Conservation (phyloP, 2,113 vertebrate species). For the Aphyosemion australe region DNA sequence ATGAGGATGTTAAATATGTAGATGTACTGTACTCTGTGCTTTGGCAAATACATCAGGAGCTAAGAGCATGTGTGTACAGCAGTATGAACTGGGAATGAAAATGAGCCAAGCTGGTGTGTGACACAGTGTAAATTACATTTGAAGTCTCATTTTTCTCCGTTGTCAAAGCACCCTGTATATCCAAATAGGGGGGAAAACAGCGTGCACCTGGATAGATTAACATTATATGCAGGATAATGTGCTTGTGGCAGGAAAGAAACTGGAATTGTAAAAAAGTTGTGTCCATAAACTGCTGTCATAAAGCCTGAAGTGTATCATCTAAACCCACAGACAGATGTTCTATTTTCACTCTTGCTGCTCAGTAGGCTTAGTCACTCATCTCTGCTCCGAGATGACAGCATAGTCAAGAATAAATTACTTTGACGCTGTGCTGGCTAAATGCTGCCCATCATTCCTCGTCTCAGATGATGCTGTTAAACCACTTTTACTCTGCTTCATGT, state of each 20-base stretch:
- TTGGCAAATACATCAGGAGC: conserved; percentile 43
- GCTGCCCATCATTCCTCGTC: conserved; percentile 32
- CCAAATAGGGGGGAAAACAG: conserved; percentile 2
- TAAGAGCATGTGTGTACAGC: conserved; percentile 20
- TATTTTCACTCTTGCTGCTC: conserved; percentile 36
- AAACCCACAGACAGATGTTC: conserved; percentile 49
- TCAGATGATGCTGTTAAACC: conserved; percentile 12
- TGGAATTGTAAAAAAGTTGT: conserved; percentile 2
- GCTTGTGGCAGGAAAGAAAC: conserved; percentile 2
- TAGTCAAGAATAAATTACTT: conserved; percentile 54
- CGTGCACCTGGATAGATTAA: neutral
- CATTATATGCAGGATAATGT: conserved; percentile 4
- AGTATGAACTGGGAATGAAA: conserved; percentile 23
- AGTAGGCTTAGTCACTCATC: conserved; percentile 45
- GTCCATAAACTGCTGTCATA: conserved; percentile 15
- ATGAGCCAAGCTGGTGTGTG: conserved; percentile 44
- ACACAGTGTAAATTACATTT: conserved; percentile 34
- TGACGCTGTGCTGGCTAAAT: conserved; percentile 47
- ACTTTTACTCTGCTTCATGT: conserved; percentile 33
- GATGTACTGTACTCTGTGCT: conserved; percentile 31
- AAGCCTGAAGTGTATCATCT: conserved; percentile 24
- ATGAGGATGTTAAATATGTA: conserved; percentile 31
- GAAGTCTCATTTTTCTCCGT: conserved; percentile 7
- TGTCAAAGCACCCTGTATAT: neutral
- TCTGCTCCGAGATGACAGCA: conserved; percentile 40